Evolutionary conservation across 2,113 vertebrate species (phyloP).

Genomic region (Taurulus bubalis): DNA sequence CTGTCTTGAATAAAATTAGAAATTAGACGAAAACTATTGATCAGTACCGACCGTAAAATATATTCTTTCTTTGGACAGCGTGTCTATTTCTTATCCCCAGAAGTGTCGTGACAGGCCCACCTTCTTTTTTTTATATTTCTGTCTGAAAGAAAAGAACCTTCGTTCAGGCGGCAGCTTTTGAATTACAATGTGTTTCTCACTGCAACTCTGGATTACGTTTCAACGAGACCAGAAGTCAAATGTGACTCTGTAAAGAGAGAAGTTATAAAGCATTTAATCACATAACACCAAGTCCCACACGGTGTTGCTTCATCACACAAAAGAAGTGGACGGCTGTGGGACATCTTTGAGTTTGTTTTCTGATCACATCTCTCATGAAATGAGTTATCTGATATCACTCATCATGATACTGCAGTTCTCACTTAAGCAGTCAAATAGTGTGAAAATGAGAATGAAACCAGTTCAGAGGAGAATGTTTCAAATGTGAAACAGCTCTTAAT

Average conservation of each 20-base stretch:
- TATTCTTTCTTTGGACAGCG: not conserved
- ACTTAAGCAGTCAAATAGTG: not conserved
- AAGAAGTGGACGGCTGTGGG: not conserved
- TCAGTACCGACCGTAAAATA: not conserved
- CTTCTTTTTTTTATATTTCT: not conserved
- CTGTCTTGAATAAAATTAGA: slow-evolving; percentile 6
- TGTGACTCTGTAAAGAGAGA: not conserved
- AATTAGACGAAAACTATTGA: not conserved
- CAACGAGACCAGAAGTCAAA: not conserved
- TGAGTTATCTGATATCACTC: not conserved
- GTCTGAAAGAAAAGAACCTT: not conserved
- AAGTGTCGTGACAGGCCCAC: not conserved
- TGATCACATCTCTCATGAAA: slow-evolving; percentile 25
- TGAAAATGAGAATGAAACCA: slow-evolving; percentile 9
- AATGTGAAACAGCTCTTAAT: slow-evolving; percentile 10
- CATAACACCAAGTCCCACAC: not conserved
- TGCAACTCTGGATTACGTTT: not conserved
- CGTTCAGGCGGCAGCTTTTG: not conserved
- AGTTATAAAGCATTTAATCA: not conserved
- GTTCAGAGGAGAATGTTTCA: not conserved
- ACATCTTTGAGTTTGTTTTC: not conserved
- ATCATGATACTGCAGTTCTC: slow-evolving; percentile 8
- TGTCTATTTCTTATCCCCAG: not conserved
- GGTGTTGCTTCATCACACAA: slow-evolving; percentile 2
- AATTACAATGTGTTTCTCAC: not conserved